Conservation (phyloP, 1,140 invertebrate genomes). For the Laupala kohalensis region DNA sequence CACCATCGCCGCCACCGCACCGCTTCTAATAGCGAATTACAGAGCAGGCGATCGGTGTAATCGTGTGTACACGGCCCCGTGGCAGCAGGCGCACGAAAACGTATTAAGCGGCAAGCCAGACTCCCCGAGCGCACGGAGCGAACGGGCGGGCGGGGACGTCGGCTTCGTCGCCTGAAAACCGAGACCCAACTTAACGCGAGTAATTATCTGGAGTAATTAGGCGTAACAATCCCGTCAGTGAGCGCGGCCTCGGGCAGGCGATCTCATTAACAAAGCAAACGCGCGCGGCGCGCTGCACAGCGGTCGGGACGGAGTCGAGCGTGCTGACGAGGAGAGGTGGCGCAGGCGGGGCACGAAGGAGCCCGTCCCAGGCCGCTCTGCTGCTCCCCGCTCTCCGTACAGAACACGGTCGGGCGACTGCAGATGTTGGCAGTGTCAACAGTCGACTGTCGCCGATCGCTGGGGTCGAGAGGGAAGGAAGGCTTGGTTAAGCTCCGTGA, state of each 20-base stretch:
- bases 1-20: neutral
- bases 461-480: no score
- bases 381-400: neutral
- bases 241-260: neutral
- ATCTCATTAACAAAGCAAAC: conserved; percentile 17
- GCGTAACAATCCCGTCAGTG: conserved; percentile 13
- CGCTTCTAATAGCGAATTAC: neutral
- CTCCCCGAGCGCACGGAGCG: no score
- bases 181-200: conserved; percentile 7
- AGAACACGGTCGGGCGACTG: neutral
- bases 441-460: neutral
- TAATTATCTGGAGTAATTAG: conserved; percentile 13
- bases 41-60: neutral
- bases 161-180: neutral
- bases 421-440: neutral
- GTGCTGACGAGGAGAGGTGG: no score
- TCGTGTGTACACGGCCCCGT: neutral
- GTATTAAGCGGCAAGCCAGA: neutral
- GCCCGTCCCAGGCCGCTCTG: conserved; percentile 21
- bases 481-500: no score
- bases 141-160: no score
- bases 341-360: no score
- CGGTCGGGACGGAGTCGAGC: no score
- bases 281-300: conserved; percentile 7
- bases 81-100: neutral